Evolutionary conservation across 53 echinoderm and acorn worm species (phyloP).

Genomic region (Hippasteria phrygiana): DNA sequence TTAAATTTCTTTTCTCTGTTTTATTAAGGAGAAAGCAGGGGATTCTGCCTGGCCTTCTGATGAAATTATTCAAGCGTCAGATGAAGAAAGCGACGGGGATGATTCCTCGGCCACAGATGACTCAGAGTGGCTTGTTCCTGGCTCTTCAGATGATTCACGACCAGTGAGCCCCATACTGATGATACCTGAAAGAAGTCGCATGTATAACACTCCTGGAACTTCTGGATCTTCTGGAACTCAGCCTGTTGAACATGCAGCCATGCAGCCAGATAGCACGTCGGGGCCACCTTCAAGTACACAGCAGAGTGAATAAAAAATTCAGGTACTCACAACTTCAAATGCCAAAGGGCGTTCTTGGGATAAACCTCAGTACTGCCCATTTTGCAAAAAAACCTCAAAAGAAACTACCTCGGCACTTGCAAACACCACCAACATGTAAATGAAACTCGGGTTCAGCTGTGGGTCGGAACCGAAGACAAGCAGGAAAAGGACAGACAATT

Average conservation of each 20-base stretch:
- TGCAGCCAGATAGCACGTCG: not conserved
- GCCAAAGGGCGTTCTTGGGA: slow-evolving; percentile 61
- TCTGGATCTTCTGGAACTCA: no score
- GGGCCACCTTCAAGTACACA: not conserved
- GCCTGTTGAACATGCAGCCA: no score
- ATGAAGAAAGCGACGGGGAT: slow-evolving; percentile 4
- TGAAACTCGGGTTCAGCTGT: slow-evolving; percentile 56
- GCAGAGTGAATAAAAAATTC: not conserved
- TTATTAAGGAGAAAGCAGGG: not conserved
- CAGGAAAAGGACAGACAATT: slow-evolving; percentile 67
- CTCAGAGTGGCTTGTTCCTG: slow-evolving; percentile 28
- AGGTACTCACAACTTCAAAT: slow-evolving; percentile 19
- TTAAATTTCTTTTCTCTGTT: not conserved
- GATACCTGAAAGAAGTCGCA: not conserved
- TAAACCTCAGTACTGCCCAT: slow-evolving; percentile 80
- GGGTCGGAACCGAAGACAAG: slow-evolving; percentile 42
- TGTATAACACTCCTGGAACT: not conserved
- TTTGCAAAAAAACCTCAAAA: slow-evolving; percentile 54
- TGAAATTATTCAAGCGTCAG: not conserved
- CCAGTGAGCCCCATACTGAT: slow-evolving; percentile 30
- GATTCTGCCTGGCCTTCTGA: not conserved
- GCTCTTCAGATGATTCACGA: slow-evolving; percentile 11
- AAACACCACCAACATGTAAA: slow-evolving; percentile 45
- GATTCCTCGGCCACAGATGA: slow-evolving; percentile 7
- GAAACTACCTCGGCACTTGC: slow-evolving; percentile 75